These are phyloP conservation scores for Drosophila paranaensis DNA, from an alignment of 2,888 invertebrate species.

Conservation along the genomic window DNA sequence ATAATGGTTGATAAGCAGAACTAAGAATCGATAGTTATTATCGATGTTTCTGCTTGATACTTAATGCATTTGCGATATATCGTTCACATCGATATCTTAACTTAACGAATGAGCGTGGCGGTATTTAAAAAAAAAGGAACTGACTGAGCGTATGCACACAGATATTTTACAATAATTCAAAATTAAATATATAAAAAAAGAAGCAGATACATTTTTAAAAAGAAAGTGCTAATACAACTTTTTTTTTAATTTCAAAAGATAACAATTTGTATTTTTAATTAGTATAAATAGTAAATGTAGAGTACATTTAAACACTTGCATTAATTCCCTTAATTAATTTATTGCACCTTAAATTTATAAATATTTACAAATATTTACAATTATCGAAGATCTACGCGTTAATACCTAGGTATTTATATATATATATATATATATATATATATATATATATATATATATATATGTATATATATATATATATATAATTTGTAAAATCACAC, in stretches of 20 bases:
- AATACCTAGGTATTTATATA: slow-evolving; percentile 48
- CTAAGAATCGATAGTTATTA: not conserved
- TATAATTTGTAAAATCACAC: slow-evolving; percentile 64
- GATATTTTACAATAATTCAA: not conserved
- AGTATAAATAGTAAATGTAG: slow-evolving; percentile 3
- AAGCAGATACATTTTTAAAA: not conserved
- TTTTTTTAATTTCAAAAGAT: not conserved
- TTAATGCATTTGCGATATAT: not conserved
- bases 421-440: too few relatives aligned
- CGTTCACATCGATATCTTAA: slow-evolving; percentile 18
- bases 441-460: too few relatives aligned
- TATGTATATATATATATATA: slow-evolving; percentile 31
- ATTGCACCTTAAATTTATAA: slow-evolving; percentile 60
- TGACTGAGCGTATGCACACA: not conserved
- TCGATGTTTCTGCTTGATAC: not conserved
- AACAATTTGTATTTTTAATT: not conserved
- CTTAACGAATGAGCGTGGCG: not conserved
- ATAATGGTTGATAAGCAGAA: not conserved
- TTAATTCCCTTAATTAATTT: slow-evolving; percentile 28
- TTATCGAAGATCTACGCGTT: slow-evolving; percentile 50
- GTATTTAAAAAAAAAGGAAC: not conserved
- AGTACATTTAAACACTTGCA: slow-evolving; percentile 1
- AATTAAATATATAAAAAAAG: not conserved
- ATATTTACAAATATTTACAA: slow-evolving; percentile 68
- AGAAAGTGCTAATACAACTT: not conserved